Base-by-base conservation (phyloP, 2,888 invertebrate genomes). In the Dicycla oo region DNA sequence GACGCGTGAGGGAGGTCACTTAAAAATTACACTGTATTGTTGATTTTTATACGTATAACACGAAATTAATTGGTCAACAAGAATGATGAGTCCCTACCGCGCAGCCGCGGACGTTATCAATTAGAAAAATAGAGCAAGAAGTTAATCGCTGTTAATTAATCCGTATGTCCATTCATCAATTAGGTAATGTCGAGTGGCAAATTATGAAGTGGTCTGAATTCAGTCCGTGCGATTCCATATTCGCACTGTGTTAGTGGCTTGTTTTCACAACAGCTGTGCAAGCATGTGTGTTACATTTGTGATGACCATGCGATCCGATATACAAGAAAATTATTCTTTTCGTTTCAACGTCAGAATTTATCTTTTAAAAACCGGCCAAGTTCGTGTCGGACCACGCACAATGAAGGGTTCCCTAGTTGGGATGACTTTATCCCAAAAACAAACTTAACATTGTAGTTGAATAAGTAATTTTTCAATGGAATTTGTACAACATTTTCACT, bases 91-190 rank as follows among this genome's bases (percentile, higher is more conserved):
- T 67, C n/a, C 58, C 62, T 51, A 54, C 66, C 71, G 73, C 75
- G 66, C 84, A 65, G 72, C 70, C 69, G 64, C 69, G 20, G 62
- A 65, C 67, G 63, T 75, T 84, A 83, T 75, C 81, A 80, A 84
- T 84, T 80, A 81, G 77, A 83, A 84, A 87, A 84, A 84, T 86
- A 83, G 85, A 75, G 64, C 80, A 81, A 80, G 72, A 80, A 83
- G 78, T 75, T 74, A 83, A 80, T 84, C 81, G 71, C 74, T 13
- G 60, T 75, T 82, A 87, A 83, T 85, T 77, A 80, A 75, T 84
- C 73, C 62, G 68, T 63, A 78, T 71, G 78, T 70, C 78, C 71
- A 83, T 81, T 79, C 70, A 78, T 84, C 72, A 82, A 85, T 83
- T 80, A 83, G 69, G 81, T 84, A 85, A 84, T 78, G 79, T 65